phyloP scores from a whole-genome alignment of 2,113 vertebrate species.

The Pterophyllum scalare region DNA sequence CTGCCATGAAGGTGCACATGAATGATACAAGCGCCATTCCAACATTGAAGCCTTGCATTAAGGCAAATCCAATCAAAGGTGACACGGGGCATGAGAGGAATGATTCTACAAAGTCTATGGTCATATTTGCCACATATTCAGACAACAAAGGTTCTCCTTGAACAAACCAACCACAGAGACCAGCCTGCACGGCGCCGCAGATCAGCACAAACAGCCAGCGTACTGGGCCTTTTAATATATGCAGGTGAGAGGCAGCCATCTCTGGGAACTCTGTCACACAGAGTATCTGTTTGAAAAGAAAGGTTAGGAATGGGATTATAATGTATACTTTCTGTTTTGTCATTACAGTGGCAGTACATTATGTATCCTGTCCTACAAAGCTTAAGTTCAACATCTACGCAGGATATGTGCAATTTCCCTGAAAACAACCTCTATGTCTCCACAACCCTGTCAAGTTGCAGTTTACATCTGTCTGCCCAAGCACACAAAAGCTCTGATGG shows the following conservation, averaged over 20 bases:
- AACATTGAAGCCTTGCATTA: conserved; percentile 80
- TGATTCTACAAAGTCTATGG: conserved; percentile 65
- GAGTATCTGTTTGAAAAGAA: conserved; percentile 77
- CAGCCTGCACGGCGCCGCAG: conserved; percentile 75
- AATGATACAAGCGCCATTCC: conserved; percentile 82
- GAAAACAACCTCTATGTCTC: not conserved
- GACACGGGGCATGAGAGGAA: conserved; percentile 80
- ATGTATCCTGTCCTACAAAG: not conserved
- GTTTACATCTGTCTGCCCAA: not conserved
- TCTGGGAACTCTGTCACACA: conserved; percentile 80
- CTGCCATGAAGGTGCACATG: conserved; percentile 91
- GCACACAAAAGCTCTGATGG: not conserved
- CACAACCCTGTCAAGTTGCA: not conserved
- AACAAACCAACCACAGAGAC: conserved; percentile 76
- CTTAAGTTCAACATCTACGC: not conserved
- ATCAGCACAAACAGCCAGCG: conserved; percentile 73
- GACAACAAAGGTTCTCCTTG: conserved; percentile 54
- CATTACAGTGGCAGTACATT: not conserved
- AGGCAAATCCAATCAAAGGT: conserved; percentile 76
- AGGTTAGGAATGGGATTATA: not conserved
- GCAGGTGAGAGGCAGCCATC: conserved; percentile 61
- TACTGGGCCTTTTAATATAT: conserved; percentile 63
- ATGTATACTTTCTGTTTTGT: conserved; percentile 10
- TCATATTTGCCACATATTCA: conserved; percentile 33
- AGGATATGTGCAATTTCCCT: too few relatives aligned